phyloP scores from a whole-genome alignment of 2,888 invertebrate species.

The Noctua pronuba region DNA sequence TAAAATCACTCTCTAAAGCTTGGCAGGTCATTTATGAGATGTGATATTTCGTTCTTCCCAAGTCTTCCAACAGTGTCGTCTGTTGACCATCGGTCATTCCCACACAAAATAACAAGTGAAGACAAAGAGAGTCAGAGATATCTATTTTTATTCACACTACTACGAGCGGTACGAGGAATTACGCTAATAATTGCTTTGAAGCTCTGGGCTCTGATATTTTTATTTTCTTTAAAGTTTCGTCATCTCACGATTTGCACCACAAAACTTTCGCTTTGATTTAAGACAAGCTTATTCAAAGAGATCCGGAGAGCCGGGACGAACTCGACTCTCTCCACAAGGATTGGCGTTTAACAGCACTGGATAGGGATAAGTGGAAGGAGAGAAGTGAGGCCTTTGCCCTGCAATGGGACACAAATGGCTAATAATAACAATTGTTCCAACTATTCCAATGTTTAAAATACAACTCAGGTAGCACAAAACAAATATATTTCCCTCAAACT shows the following conservation, averaged over 20 bases:
- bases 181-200: conserved; percentile 16
- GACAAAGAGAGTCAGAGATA: conserved; percentile 24
- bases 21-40: background rate
- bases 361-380: no score
- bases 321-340: no score
- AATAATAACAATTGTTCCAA: no score
- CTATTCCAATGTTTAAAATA: conserved; percentile 2
- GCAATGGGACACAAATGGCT: no score
- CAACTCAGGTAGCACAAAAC: background rate
- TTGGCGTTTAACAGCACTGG: no score
- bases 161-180: conserved; percentile 13
- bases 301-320: no score
- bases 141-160: conserved; percentile 44
- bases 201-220: conserved; percentile 16
- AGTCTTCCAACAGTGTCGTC: conserved; percentile 1
- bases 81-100: conserved; percentile 18
- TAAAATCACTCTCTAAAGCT: background rate
- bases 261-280: background rate
- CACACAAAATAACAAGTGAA: conserved; percentile 12
- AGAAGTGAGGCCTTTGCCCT: no score
- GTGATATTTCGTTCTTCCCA: background rate
- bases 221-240: conserved; percentile 22
- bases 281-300: background rate
- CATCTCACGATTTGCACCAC: conserved; percentile 19
- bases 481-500: conserved; percentile 18